Conservation (phyloP, 2,113 vertebrate genomes). For the Arvicanthis niloticus region DNA sequence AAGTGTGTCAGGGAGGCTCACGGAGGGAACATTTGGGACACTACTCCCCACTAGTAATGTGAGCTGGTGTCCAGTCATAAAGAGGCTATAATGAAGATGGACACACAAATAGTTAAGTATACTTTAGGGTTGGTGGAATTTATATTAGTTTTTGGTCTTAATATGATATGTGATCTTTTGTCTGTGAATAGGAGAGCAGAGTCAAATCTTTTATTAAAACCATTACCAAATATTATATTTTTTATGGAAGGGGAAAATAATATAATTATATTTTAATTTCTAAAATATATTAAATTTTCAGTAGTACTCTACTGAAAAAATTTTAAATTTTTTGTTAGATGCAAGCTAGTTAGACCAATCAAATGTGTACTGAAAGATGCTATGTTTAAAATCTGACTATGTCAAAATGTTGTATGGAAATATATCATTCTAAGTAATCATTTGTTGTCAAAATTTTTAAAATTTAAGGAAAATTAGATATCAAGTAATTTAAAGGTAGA, state of each 20-base stretch:
- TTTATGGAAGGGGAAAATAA: accelerated
- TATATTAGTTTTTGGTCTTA: neutral
- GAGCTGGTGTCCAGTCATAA: neutral
- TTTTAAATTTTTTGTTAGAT: neutral
- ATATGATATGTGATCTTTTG: neutral
- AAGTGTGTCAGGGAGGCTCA: neutral
- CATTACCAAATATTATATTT: neutral
- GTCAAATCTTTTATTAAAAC: neutral
- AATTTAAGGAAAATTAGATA: neutral
- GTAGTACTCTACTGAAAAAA: neutral
- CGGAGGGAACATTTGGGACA: neutral
- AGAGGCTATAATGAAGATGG: neutral
- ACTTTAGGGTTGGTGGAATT: neutral
- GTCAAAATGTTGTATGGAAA: neutral
- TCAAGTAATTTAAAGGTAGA: neutral
- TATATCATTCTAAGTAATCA: neutral
- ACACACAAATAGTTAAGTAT: neutral
- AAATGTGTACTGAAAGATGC: neutral
- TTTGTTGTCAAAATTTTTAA: neutral
- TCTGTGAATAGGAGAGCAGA: neutral
- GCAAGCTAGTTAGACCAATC: neutral
- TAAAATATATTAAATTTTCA: neutral
- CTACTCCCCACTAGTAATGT: neutral
- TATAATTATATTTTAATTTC: neutral
- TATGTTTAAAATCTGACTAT: neutral